Evolutionary conservation across 1,140 invertebrate genomes (phyloP), one percentile per base, ranked within the genome.

Genomic region (Aporrectodea caliginosa): DNA sequence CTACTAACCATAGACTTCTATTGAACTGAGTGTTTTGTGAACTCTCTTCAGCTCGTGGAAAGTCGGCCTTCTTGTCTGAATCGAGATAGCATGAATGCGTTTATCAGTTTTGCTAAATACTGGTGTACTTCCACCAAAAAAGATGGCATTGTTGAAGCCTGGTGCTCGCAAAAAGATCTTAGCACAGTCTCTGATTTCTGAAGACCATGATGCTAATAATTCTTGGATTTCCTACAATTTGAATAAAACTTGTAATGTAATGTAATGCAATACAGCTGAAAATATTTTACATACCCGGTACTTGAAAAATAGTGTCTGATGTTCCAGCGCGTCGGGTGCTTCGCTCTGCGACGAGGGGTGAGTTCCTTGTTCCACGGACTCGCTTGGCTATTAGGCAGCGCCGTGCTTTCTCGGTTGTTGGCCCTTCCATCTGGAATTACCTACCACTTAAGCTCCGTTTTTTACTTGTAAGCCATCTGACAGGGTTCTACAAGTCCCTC

Each of bases 111-210:
- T 89, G 33, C 80, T 74, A 16, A 95, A 86, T 0, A 91, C 87
- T 1, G 93, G 91, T 80, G 90, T 91, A 83, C 92, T 92, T 29
- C 93, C 93, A 29, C 92, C 92, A 79, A 94, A 95, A 16, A 96
- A 87, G 1, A 93, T 90, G 1, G 88, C 89, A 75, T 91, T 90
- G 88, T 94, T 95, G 35, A 91, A 89, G 0, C 92, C 91, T 2
- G 94, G 93, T 0, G 94, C 93, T 81, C 94, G 90, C 81, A 93
- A 93, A 76, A 96, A 91, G 70, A 96, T 92, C n/a, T 92, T 84
- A n/a, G 91, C 90, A 84, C 94, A 94, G 30, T 90, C 89, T 29
- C 86, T 89, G 0, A 96, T 88, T 43, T 93, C 90, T 16, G 89
- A 85, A 30, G 90, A 87, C 94, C 94, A 96, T 0, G 89, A 87